These are phyloP conservation scores for Dinothrombium tinctorium DNA, from an alignment of 1,140 invertebrate genomes.

Conservation along the genomic window DNA sequence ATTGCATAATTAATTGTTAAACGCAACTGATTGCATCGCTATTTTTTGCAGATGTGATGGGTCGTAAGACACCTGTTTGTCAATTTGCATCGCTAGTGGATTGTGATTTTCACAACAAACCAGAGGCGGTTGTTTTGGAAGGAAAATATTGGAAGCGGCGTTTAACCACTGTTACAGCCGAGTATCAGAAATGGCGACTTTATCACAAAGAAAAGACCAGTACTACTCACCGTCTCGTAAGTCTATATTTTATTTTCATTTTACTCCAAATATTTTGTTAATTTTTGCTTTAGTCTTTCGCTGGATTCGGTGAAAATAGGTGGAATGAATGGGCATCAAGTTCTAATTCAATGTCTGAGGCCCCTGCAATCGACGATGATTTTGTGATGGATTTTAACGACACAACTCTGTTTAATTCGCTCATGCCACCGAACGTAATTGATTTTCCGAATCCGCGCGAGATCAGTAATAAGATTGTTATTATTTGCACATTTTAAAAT, in stretches of 20 bases:
- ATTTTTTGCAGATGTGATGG: conserved; percentile 17
- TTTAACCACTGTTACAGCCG: conserved; percentile 81
- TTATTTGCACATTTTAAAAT: conserved; percentile 13
- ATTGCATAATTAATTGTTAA: neutral
- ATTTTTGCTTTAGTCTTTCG: conserved; percentile 1
- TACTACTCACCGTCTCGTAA: neutral
- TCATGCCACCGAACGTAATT: conserved; percentile 65
- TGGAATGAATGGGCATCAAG: conserved; percentile 42
- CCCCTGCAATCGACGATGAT: conserved; percentile 1
- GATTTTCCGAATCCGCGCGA: conserved; percentile 88
- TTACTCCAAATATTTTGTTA: neutral
- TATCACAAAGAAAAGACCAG: conserved; percentile 19
- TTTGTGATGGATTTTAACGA: conserved; percentile 60
- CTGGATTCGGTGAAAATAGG: conserved; percentile 40
- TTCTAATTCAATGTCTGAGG: neutral
- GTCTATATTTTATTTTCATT: neutral
- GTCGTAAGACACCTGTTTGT: conserved; percentile 64
- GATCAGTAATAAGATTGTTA: conserved; percentile 40
- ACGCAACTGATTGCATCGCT: neutral
- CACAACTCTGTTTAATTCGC: conserved; percentile 66
- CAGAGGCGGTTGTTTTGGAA: conserved; percentile 83
- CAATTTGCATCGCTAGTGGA: conserved; percentile 85
- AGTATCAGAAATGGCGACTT: conserved; percentile 98
- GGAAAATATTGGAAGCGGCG: conserved; percentile 98
- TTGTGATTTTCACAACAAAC: conserved; percentile 78